Base-by-base conservation (phyloP, 2,888 invertebrate genomes). In the Polymixis flavicincta region DNA sequence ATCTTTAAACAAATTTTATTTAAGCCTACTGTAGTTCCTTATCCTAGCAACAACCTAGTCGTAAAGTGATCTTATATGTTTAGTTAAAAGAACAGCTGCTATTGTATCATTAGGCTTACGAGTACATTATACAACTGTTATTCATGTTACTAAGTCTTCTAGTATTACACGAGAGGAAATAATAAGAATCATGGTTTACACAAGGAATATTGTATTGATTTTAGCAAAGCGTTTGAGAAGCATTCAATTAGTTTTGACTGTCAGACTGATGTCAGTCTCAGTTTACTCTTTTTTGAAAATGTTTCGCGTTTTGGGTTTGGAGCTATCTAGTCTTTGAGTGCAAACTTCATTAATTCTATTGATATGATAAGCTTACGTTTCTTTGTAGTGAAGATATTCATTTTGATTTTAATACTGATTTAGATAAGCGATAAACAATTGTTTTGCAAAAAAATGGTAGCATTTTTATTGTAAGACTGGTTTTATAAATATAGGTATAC, bases 131-230 rank as follows among this genome's bases (percentile, higher is more conserved):
- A 68, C 17, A 59, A 72, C 28, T 74, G 45, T 17, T 64, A 14
- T n/a, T 78, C 57, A 22, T 13, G 45, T 74, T 50, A 48, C 66
- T 48, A 22, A 45, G 11, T 45, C 57, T 57, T 50, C 60, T 78
- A 63, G 55, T 57, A n/a, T 74, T 78, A 67, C 63, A 52, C 52
- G 52, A 52, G n/a, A 45, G 8, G 11, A 74, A 80, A 61, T n/a
- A 68, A 54, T 76, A 22, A 66, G 45, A 61, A 72, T 55, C 19
- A 60, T 65, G 7, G 32, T 42, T 48, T 19, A 32, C 13, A 71
- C 52, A 50, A 54, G 7, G 14, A 8, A 9, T 42, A 45, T 22
- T 45, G 3, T 72, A 55, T 17, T 25, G n/a, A 60, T 60, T 65
- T 79, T 50, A 65, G 59, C 11, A 19, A 78, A 64, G 63, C 28